Evolutionary conservation across 2,888 invertebrate genomes (phyloP).

Genomic region (Fragum fragum): DNA sequence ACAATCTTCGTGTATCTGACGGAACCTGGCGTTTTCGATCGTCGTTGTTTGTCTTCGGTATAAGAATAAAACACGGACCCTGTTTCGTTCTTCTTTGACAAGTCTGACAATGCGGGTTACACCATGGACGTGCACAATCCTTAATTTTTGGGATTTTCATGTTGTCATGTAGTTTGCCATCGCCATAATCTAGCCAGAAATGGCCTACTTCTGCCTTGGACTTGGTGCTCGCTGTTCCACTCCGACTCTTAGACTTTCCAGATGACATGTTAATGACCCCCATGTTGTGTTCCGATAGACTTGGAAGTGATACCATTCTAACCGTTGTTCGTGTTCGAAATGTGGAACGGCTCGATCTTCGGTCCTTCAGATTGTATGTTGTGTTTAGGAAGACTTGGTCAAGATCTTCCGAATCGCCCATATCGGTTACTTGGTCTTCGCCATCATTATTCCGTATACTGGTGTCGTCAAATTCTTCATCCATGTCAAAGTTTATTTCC

Average conservation of each 20-base stretch:
- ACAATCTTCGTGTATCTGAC: conserved; percentile 34
- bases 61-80: conserved; percentile 68
- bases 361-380: conserved; percentile 33
- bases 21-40: conserved; percentile 43
- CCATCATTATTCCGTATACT: not conserved
- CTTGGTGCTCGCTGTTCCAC: not conserved
- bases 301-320: conserved; percentile 43
- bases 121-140: conserved; percentile 71
- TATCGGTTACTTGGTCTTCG: not conserved
- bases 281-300: conserved; percentile 53
- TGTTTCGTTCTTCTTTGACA: conserved; percentile 62
- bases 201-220: conserved; percentile 16
- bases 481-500: not conserved
- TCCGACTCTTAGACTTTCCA: not conserved
- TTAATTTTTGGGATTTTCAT: conserved; percentile 64
- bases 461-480: not conserved
- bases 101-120: conserved; percentile 68
- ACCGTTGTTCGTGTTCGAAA: conserved; percentile 50
- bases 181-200: conserved; percentile 60
- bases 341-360: conserved; percentile 61
- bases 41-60: conserved; percentile 57
- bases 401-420: not conserved
- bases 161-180: conserved; percentile 62
- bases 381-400: conserved; percentile 38
- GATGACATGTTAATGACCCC: conserved; percentile 23